Evolutionary conservation across 2,888 invertebrate genomes (phyloP).

Genomic region (Clanis bilineata): DNA sequence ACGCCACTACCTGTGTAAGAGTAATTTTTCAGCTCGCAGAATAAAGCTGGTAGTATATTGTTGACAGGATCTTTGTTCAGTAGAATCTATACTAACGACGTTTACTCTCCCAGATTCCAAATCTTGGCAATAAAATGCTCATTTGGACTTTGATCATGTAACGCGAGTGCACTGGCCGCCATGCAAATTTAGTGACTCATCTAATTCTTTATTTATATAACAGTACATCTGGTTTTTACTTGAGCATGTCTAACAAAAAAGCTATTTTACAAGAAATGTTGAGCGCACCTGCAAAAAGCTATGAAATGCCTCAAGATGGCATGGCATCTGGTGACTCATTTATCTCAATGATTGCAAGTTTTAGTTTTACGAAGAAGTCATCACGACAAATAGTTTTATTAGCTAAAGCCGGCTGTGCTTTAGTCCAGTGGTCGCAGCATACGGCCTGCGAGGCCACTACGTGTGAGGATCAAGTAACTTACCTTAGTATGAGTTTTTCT

Average conservation of each 20-base stretch:
- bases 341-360: slow-evolving; percentile 1
- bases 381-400: not conserved
- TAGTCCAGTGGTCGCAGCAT: too few relatives aligned
- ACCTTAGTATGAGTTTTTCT: too few relatives aligned
- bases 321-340: not conserved
- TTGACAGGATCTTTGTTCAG: too few relatives aligned
- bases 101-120: not conserved
- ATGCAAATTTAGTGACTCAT: not conserved
- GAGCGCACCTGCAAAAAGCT: not conserved
- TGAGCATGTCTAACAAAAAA: not conserved
- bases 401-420: too few relatives aligned
- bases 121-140: not conserved
- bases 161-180: not conserved
- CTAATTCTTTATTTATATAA: not conserved
- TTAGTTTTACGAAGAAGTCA: not conserved
- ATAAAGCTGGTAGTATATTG: too few relatives aligned
- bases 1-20: too few relatives aligned
- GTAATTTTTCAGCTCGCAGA: too few relatives aligned
- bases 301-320: not conserved
- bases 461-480: too few relatives aligned
- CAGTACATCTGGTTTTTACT: not conserved
- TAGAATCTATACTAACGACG: too few relatives aligned
- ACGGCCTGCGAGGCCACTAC: too few relatives aligned
- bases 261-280: not conserved
- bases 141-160: not conserved